Percentiles rank a stretch among this genome's conserved stretches.
phyloP scores from a whole-genome alignment of 2,888 invertebrate species.

The Myopa tessellatipennis region DNA sequence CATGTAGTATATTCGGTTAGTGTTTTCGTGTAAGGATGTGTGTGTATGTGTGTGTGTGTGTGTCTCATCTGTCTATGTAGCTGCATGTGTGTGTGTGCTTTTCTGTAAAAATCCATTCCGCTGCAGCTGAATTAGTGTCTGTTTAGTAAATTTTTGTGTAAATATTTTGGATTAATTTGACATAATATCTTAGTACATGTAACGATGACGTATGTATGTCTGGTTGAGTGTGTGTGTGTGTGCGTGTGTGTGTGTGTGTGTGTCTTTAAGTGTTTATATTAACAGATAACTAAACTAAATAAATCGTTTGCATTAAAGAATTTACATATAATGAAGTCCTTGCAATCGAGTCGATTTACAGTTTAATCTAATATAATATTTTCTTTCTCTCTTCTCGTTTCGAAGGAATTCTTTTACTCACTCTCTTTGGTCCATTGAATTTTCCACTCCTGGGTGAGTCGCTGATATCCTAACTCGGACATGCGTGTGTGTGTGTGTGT shows the following conservation, averaged over 20 bases:
- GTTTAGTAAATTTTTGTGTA: neutral
- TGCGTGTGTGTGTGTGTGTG: too few species aligned
- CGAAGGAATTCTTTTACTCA: neutral
- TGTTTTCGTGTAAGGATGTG: slow-evolving; percentile 2
- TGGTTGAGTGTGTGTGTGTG: neutral
- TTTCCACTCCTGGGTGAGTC: too few species aligned
- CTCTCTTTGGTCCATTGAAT: neutral
- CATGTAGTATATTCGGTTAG: neutral
- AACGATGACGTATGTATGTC: neutral
- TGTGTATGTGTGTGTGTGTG: neutral
- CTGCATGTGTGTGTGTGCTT: neutral
- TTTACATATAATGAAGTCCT: too few species aligned
- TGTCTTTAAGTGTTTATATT: too few species aligned
- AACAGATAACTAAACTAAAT: too few species aligned
- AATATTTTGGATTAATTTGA: slow-evolving; percentile 23
- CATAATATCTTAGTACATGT: neutral
- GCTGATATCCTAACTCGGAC: too few species aligned
- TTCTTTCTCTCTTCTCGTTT: too few species aligned
- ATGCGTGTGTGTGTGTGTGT: slow-evolving; percentile 4
- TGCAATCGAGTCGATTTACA: too few species aligned
- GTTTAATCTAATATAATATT: too few species aligned
- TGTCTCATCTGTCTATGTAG: neutral
- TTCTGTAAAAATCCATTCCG: neutral
- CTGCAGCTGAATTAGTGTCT: neutral
- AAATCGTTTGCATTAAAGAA: too few species aligned